Evolutionary conservation across 2,797 vertebrate genomes (phyloP).

Genomic region (Adrianichthys oophorus): DNA sequence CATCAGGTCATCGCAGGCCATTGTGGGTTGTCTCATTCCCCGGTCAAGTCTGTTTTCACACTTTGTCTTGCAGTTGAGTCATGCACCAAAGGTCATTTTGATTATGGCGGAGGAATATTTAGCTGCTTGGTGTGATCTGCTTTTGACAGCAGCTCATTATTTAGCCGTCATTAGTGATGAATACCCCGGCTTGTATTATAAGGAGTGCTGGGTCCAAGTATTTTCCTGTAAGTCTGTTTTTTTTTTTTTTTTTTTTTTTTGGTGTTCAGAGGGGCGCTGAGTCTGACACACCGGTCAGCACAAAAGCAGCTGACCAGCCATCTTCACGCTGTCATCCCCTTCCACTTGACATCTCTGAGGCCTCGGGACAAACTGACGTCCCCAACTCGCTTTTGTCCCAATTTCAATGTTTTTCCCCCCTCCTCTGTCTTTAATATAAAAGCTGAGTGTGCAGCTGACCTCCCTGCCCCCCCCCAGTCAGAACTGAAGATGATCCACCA

Average conservation of each 20-base stretch:
- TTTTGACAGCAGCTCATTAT: slow-evolving; percentile 42
- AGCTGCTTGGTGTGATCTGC: slow-evolving; percentile 21
- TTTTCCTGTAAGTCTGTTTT: slow-evolving; percentile 8
- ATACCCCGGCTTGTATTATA: slow-evolving; percentile 3
- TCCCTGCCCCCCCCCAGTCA: background rate
- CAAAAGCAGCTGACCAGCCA: slow-evolving; percentile 64
- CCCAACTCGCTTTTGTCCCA: slow-evolving; percentile 1
- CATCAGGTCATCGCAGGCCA: slow-evolving; percentile 19
- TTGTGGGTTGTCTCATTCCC: slow-evolving; percentile 25
- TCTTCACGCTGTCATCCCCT: slow-evolving; percentile 44
- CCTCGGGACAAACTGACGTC: slow-evolving; percentile 22
- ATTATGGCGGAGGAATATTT: slow-evolving; percentile 51
- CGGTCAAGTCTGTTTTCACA: slow-evolving; percentile 36
- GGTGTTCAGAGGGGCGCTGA: slow-evolving; percentile 29
- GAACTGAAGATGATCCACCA: background rate
- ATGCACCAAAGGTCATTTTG: slow-evolving; percentile 37
- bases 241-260: slow-evolving; percentile 5
- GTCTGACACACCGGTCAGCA: slow-evolving; percentile 54
- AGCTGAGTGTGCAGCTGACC: background rate
- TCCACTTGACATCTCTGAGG: slow-evolving; percentile 32
- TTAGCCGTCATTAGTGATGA: slow-evolving; percentile 11
- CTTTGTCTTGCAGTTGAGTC: slow-evolving; percentile 30
- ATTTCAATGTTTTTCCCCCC: background rate
- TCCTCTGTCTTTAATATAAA: background rate
- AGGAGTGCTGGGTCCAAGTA: slow-evolving; percentile 2